phyloP scores from a whole-genome alignment of 2,888 invertebrate species.

The Melinaea marsaeus region DNA sequence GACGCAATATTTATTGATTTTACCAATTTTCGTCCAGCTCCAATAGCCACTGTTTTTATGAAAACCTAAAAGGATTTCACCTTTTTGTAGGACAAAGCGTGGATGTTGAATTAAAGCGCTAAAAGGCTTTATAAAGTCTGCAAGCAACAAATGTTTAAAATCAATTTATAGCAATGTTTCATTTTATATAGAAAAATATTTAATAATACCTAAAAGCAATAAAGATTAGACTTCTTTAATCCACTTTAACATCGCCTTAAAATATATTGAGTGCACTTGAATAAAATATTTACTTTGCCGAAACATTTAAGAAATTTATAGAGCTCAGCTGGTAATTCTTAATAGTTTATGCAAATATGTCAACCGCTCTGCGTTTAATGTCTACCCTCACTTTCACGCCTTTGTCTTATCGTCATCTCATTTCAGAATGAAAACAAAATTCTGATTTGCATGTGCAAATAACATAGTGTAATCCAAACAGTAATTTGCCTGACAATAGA shows the following conservation, averaged over 20 bases:
- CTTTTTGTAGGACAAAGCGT: slow-evolving; percentile 23
- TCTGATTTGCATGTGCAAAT: slow-evolving; percentile 76
- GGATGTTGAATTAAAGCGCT: slow-evolving; percentile 26
- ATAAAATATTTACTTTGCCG: slow-evolving; percentile 18
- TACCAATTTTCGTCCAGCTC: slow-evolving; percentile 45
- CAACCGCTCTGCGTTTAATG: slow-evolving; percentile 32
- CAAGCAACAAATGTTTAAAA: not conserved
- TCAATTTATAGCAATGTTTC: not conserved
- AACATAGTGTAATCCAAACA: slow-evolving; percentile 72
- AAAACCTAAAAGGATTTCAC: slow-evolving; percentile 30
- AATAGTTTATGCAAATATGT: slow-evolving; percentile 71
- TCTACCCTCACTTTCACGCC: slow-evolving; percentile 35
- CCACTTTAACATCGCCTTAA: slow-evolving; percentile 31
- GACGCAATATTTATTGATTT: slow-evolving; percentile 64
- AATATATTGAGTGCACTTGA: slow-evolving; percentile 10
- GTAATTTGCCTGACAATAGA: slow-evolving; percentile 71
- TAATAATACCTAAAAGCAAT: not conserved
- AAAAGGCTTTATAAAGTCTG: not conserved
- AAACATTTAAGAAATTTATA: slow-evolving; percentile 39
- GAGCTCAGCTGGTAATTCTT: slow-evolving; percentile 64
- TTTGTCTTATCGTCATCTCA: slow-evolving; percentile 39
- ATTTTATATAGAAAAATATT: no score
- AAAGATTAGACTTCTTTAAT: not conserved
- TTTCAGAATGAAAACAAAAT: slow-evolving; percentile 68
- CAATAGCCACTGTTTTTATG: slow-evolving; percentile 30